Conservation (phyloP, 2,113 vertebrate genomes). For the Typhlomys cinereus region DNA sequence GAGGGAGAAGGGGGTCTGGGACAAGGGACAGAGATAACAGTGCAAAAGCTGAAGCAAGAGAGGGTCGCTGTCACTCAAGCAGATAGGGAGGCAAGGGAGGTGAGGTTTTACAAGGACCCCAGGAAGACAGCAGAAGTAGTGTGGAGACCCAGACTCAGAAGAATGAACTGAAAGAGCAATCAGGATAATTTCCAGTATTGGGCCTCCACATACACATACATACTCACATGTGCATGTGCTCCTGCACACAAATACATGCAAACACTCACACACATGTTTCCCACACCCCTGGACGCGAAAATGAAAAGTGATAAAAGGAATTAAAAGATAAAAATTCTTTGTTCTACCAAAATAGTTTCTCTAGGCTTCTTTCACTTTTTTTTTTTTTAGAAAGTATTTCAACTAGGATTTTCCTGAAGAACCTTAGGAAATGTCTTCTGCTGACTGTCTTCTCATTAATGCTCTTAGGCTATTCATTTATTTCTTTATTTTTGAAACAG, state of each 20-base stretch:
- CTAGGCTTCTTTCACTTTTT: not conserved
- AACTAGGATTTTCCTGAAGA: conserved; percentile 8
- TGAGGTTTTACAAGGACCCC: not conserved
- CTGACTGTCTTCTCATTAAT: not conserved
- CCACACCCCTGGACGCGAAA: no score
- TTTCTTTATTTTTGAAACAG: not conserved
- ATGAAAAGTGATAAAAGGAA: no score
- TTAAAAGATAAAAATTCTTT: no score
- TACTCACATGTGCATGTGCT: no score
- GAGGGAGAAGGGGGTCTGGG: not conserved
- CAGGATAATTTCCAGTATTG: no score
- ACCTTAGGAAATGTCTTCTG: not conserved
- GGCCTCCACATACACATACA: no score
- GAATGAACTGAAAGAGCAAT: no score
- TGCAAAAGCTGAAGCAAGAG: not conserved
- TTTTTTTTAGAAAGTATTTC: not conserved
- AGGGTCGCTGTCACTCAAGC: not conserved
- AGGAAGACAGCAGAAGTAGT: no score
- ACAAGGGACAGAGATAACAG: not conserved
- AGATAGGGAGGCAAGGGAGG: not conserved
- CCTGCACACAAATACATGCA: no score
- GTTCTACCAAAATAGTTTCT: no score
- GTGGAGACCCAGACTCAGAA: not conserved
- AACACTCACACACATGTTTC: no score
- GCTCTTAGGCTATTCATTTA: not conserved